These are phyloP conservation scores for Melitaea athalia DNA, from an alignment of 2,888 invertebrate species.

Conservation along the genomic window DNA sequence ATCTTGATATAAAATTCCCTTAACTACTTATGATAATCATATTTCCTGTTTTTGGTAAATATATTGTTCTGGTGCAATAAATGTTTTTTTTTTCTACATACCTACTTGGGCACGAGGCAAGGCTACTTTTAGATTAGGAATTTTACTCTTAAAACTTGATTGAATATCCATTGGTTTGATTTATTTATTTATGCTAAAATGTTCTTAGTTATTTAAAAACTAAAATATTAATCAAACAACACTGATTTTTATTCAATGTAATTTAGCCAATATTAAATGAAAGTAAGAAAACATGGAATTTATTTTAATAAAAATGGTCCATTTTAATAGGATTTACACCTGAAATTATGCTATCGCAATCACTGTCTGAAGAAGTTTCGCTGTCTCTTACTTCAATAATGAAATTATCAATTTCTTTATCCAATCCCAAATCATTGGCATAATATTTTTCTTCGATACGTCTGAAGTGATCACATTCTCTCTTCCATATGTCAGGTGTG, in stretches of 20 bases:
- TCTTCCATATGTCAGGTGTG: constrained; percentile 6
- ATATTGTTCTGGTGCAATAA: no score
- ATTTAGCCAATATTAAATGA: background rate
- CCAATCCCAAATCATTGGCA: constrained; percentile 4
- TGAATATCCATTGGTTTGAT: background rate
- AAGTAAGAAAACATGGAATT: background rate
- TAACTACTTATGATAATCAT: no score
- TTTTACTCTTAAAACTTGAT: no score
- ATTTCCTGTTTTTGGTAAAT: no score
- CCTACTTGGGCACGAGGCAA: no score
- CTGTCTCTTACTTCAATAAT: constrained; percentile 12
- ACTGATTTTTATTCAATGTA: constrained; percentile 1
- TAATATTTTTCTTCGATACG: constrained; percentile 13
- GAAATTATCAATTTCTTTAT: constrained; percentile 7
- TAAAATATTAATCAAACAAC: background rate
- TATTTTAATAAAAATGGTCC: constrained; percentile 4
- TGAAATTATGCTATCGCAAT: constrained; percentile 10
- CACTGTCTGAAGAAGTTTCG: constrained; percentile 3
- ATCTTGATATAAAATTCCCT: no score
- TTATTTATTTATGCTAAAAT: constrained; percentile 9
- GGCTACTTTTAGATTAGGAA: no score
- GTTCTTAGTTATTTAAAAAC: constrained; percentile 1
- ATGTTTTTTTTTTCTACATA: no score
- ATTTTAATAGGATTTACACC: background rate
- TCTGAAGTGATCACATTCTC: constrained; percentile 14